phyloP scores from a whole-genome alignment of 2,888 invertebrate species.

The Serrognathus titanus region DNA sequence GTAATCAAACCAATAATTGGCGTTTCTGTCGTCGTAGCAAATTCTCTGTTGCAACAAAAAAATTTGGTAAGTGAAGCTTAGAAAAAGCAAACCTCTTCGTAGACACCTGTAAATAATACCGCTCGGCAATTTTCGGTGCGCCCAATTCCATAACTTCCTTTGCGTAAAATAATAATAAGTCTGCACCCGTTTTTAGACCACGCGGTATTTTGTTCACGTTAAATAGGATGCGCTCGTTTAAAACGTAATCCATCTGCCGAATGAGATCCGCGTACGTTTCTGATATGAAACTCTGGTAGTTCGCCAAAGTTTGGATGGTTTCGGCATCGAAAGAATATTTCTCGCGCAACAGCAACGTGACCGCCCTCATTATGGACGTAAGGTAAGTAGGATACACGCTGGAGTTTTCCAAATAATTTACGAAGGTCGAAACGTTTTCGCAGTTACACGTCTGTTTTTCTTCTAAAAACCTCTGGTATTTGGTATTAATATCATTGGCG shows the following conservation, averaged over 20 bases:
- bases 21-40: conserved; percentile 30
- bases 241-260: conserved; percentile 36
- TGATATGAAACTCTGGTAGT: conserved; percentile 34
- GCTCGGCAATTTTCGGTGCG: conserved; percentile 35
- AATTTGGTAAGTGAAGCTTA: not conserved
- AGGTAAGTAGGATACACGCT: conserved; percentile 36
- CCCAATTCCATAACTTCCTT: conserved; percentile 42
- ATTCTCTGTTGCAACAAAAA: conserved; percentile 34
- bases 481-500: conserved; percentile 35
- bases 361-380: conserved; percentile 33
- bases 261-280: conserved; percentile 37
- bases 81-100: not conserved
- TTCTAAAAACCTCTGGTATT: conserved; percentile 33
- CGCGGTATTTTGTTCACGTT: conserved; percentile 13
- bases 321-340: conserved; percentile 10
- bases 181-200: conserved; percentile 13
- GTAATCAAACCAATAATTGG: conserved; percentile 44
- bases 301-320: conserved; percentile 1
- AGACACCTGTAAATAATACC: conserved; percentile 40
- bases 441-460: conserved; percentile 26
- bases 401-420: conserved; percentile 24
- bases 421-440: conserved; percentile 21
- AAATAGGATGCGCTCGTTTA: conserved; percentile 32
- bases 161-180: conserved; percentile 34
- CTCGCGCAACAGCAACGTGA: conserved; percentile 30